phyloP scores from a whole-genome alignment of 2,888 invertebrate genomes.

The Thereva nobilitata region DNA sequence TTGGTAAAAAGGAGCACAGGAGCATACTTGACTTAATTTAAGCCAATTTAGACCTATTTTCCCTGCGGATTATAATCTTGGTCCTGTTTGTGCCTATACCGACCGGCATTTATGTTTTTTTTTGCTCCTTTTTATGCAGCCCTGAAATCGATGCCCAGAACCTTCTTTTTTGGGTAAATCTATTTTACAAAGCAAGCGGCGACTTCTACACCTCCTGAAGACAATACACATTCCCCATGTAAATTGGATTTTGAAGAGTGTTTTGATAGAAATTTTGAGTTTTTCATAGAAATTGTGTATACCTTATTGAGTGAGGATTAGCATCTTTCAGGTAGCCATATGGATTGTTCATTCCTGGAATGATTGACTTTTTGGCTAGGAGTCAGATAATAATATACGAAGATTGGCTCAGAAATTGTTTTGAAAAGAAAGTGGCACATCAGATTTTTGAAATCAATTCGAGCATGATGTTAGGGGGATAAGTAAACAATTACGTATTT shows the following conservation, averaged over 20 bases:
- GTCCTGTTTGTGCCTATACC: slow-evolving; percentile 3
- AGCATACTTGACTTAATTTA: slow-evolving; percentile 58
- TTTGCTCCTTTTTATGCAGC: slow-evolving; percentile 5
- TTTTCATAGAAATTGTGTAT: slow-evolving; percentile 28
- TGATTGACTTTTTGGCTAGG: too few species aligned
- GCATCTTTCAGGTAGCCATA: slow-evolving; percentile 15
- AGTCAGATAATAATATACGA: too few species aligned
- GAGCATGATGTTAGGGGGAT: too few species aligned
- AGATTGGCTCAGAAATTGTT: too few species aligned
- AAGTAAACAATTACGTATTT: too few species aligned
- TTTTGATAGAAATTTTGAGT: slow-evolving; percentile 39
- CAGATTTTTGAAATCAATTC: too few species aligned
- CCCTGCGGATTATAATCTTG: slow-evolving; percentile 35
- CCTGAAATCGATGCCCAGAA: slow-evolving; percentile 23
- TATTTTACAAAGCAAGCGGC: slow-evolving; percentile 19
- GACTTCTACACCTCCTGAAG: slow-evolving; percentile 39
- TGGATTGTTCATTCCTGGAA: not conserved
- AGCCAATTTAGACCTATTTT: slow-evolving; percentile 55
- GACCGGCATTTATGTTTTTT: not conserved
- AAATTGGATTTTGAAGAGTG: slow-evolving; percentile 42
- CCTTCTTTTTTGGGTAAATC: slow-evolving; percentile 3
- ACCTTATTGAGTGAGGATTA: slow-evolving; percentile 23
- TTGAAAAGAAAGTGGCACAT: too few species aligned
- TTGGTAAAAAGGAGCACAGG: slow-evolving; percentile 19
- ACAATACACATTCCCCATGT: slow-evolving; percentile 32